Evolutionary conservation across 2,797 vertebrate genomes (phyloP).

Genomic region (Morelia viridis): DNA sequence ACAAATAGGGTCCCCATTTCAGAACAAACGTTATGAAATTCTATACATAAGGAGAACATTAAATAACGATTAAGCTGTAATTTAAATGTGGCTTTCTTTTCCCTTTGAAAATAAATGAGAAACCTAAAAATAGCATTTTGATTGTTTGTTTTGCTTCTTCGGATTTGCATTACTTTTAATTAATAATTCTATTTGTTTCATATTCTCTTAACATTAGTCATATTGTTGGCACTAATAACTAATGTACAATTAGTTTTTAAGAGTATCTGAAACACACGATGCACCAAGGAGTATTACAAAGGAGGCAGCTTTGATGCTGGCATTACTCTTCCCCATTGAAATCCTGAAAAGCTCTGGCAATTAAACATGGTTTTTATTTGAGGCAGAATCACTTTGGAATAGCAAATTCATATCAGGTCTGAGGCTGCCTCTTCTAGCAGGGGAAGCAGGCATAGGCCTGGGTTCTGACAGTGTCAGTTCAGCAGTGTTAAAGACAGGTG

Average conservation of each 20-base stretch:
- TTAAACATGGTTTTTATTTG: background rate
- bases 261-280: background rate
- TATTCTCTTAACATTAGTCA: background rate
- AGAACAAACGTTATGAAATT: constrained; percentile 79
- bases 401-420: background rate
- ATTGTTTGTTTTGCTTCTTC: background rate
- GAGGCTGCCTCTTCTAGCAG: background rate
- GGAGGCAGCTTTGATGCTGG: background rate
- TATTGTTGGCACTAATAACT: background rate
- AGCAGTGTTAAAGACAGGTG: background rate
- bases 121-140: constrained; percentile 52
- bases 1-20: constrained; percentile 74
- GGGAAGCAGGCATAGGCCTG: background rate
- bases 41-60: constrained; percentile 77
- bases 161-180: background rate
- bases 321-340: background rate
- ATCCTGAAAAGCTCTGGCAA: background rate
- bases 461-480: background rate
- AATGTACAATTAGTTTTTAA: background rate
- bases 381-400: background rate
- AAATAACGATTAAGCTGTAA: constrained; percentile 77
- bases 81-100: constrained; percentile 73
- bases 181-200: background rate
- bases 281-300: background rate
- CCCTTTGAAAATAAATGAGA: constrained; percentile 86